A percentile compares a stretch with the other conserved stretches of the same genome.
phyloP scores from a whole-genome alignment of 2,113 vertebrate species.

The Poeciliopsis occidentalis region DNA sequence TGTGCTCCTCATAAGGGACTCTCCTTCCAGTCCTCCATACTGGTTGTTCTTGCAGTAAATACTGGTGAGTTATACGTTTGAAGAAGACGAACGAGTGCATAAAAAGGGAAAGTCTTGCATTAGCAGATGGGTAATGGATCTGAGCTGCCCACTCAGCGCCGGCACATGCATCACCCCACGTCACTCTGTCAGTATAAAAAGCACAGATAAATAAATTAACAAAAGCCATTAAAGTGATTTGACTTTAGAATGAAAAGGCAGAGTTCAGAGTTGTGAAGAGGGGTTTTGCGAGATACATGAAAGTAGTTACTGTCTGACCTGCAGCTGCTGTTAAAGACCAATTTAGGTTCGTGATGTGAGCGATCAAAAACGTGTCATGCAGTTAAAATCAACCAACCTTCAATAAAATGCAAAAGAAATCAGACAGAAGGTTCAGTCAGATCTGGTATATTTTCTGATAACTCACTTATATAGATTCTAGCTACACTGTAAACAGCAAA shows the following conservation, averaged over 20 bases:
- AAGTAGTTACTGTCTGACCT: not conserved
- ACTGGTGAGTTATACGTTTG: slow-evolving; percentile 37
- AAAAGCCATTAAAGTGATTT: slow-evolving; percentile 57
- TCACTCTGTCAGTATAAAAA: slow-evolving; percentile 41
- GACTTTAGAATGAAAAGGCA: slow-evolving; percentile 41
- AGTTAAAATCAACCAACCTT: too few relatives aligned
- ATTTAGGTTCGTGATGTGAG: too few relatives aligned
- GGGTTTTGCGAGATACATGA: not conserved
- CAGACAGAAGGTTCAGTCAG: too few relatives aligned
- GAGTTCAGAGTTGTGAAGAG: not conserved
- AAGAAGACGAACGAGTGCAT: slow-evolving; percentile 52
- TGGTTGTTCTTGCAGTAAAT: slow-evolving; percentile 8
- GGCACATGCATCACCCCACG: slow-evolving; percentile 48
- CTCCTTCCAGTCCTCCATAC: slow-evolving; percentile 1
- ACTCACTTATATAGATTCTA: too few relatives aligned
- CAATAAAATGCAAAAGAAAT: too few relatives aligned
- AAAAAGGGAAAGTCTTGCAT: slow-evolving; percentile 46
- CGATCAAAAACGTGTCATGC: too few relatives aligned
- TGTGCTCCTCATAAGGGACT: not conserved
- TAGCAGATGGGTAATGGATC: slow-evolving; percentile 67
- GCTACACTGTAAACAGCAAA: too few relatives aligned
- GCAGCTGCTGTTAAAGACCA: too few relatives aligned
- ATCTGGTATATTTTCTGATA: too few relatives aligned
- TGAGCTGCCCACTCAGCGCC: slow-evolving; percentile 53
- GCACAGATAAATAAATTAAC: slow-evolving; percentile 59